Evolutionary conservation across 2,888 invertebrate species (phyloP).

Genomic region (Drosophila pegasa): DNA sequence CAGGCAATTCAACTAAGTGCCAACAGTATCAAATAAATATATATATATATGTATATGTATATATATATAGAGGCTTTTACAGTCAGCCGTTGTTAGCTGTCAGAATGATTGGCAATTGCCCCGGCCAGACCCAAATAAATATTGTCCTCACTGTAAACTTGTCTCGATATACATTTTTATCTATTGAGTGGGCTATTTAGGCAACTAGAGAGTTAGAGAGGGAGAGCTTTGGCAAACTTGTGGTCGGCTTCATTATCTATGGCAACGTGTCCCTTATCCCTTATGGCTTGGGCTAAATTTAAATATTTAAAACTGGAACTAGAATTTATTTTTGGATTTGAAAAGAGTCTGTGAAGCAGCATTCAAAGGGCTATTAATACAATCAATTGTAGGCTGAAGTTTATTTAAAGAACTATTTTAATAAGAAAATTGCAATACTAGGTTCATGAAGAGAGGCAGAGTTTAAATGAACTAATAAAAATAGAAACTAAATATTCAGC

Average conservation of each 20-base stretch:
- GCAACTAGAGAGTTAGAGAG: not conserved
- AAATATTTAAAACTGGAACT: conserved; percentile 1
- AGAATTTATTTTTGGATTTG: not conserved
- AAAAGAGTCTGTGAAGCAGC: not conserved
- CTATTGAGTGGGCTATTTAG: not conserved
- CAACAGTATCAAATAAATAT: conserved; percentile 34
- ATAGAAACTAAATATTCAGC: too few relatives aligned
- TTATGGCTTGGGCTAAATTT: conserved; percentile 1
- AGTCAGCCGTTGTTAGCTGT: conserved; percentile 4
- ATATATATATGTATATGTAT: not conserved
- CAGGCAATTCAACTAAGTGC: conserved; percentile 36
- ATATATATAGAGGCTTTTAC: conserved; percentile 4
- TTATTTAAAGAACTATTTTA: too few relatives aligned
- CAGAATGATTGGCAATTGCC: conserved; percentile 35
- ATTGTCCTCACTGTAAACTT: conserved; percentile 5
- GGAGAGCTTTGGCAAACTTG: not conserved
- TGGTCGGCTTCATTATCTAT: conserved; percentile 5
- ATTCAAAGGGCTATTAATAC: not conserved
- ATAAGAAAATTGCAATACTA: not conserved
- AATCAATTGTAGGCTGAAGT: not conserved
- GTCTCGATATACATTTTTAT: conserved; percentile 7
- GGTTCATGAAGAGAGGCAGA: too few relatives aligned
- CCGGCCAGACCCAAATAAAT: conserved; percentile 18
- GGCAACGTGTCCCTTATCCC: not conserved
- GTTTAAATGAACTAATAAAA: too few relatives aligned